Conservation (phyloP, 2,888 invertebrate species). For the Leptopilina syphax region DNA sequence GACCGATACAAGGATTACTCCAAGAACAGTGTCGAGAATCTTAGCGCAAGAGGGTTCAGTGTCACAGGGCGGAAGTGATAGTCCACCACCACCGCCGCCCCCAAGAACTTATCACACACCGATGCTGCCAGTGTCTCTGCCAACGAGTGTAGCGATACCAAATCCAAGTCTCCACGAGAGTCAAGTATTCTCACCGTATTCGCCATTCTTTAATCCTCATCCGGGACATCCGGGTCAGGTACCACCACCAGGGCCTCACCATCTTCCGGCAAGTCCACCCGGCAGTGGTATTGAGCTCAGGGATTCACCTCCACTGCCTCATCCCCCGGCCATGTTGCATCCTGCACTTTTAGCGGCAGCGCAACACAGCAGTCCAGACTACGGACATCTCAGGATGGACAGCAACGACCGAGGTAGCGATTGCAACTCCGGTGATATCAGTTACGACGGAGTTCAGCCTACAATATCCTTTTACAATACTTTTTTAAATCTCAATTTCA, state of each 20-base stretch:
- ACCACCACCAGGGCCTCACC: slow-evolving; percentile 74
- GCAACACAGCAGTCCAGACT: slow-evolving; percentile 90
- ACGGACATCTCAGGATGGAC: slow-evolving; percentile 87
- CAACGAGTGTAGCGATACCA: slow-evolving; percentile 97
- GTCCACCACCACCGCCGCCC: slow-evolving; percentile 77
- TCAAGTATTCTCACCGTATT: slow-evolving; percentile 94
- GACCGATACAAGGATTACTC: slow-evolving; percentile 95
- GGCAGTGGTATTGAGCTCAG: slow-evolving; percentile 83
- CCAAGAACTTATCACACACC: slow-evolving; percentile 88
- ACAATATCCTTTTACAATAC: slow-evolving; percentile 94
- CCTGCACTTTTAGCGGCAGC: slow-evolving; percentile 90
- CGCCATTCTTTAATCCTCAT: slow-evolving; percentile 87
- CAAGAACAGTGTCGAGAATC: slow-evolving; percentile 92
- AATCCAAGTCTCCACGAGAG: slow-evolving; percentile 97
- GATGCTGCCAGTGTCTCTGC: slow-evolving; percentile 92
- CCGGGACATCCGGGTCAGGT: slow-evolving; percentile 73
- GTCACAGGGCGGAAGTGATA: slow-evolving; percentile 80
- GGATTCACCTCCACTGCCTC: slow-evolving; percentile 89
- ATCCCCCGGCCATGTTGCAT: slow-evolving; percentile 90
- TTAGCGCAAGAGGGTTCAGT: slow-evolving; percentile 89
- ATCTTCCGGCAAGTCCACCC: slow-evolving; percentile 80
- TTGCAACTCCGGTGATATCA: slow-evolving; percentile 94
- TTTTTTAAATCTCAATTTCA: slow-evolving; percentile 40
- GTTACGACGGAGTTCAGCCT: slow-evolving; percentile 95
- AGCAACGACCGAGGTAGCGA: slow-evolving; percentile 91